phyloP scores from a whole-genome alignment of 2,797 vertebrate genomes.

The Oophaga sylvatica region DNA sequence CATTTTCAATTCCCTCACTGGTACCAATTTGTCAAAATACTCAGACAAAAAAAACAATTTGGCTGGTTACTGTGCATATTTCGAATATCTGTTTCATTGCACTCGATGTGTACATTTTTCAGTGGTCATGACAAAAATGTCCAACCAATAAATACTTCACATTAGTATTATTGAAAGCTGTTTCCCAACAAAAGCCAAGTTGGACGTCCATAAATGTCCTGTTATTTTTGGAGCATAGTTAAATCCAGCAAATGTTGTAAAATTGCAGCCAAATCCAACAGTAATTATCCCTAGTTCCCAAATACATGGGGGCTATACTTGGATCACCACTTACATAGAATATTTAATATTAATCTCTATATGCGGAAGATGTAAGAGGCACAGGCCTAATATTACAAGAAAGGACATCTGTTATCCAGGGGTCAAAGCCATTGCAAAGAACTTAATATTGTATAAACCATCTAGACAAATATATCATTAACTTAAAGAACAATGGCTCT shows the following conservation, averaged over 20 bases:
- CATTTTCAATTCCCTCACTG: background rate
- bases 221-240: conserved; percentile 33
- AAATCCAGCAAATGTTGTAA: conserved; percentile 16
- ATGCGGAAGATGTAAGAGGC: background rate
- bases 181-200: background rate
- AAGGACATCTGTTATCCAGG: background rate
- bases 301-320: background rate
- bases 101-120: background rate
- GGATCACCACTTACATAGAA: conserved; percentile 18
- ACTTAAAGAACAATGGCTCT: background rate
- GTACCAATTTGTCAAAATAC: background rate
- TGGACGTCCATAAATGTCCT: conserved; percentile 21
- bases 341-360: background rate
- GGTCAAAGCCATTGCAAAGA: background rate
- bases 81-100: background rate
- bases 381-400: background rate
- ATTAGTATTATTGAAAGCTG: conserved; percentile 2
- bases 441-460: background rate
- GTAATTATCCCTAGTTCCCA: conserved; percentile 6
- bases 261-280: conserved; percentile 31
- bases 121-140: conserved; percentile 6
- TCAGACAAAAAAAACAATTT: background rate
- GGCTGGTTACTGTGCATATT: background rate
- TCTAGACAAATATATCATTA: background rate
- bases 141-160: conserved; percentile 24